Evolutionary conservation across 2,113 vertebrate species (phyloP), one percentile per base, ranked within the genome.

Genomic region (Aramus guarauna): DNA sequence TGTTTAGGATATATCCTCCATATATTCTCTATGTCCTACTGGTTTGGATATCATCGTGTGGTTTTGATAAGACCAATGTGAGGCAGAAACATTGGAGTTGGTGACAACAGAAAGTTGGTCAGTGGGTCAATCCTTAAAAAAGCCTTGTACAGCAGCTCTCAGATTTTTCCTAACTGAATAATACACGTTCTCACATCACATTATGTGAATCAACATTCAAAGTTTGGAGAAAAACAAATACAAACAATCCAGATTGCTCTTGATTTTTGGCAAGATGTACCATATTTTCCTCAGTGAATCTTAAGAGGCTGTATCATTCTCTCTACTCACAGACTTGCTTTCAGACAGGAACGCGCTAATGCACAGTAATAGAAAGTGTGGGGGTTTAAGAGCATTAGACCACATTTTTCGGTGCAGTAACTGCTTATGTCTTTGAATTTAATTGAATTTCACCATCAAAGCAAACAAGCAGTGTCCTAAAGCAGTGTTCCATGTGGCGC

Each of bases 151-250:
- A 52, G 27, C n/a, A 73, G 48, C 58, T 83, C 50, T 88, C 29
- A 18, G 30, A 6, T 79, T 68, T 68, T 69, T 72, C 50, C 67
- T 66, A 48, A 66, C 12, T 30, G 52, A 80, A 15, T 71, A 80
- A 66, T 30, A 29, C 8, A 3, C 27, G 9, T 68, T 56, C 79
- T 62, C 26, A 27, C 36, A 62, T 73, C 0, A 0, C 23, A 15
- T 32, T 11, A 11, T 62, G 20, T 53, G 62, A 82, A 30, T 67
- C 6, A 3, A 8, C 39, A 24, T 66, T 62, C 53, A 88, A 68
- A 1, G 3, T 9, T 32, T 36, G 29, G 47, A 60, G 20, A 88
- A 63, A 56, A 95, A 32, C 20, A 76, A 55, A 68, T 78, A 67
- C 7, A 62, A 62, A 45, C 14, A 43, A 60, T 82, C 16, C 16